A percentile compares a stretch with the other conserved stretches of the same genome.
Conservation (phyloP, 2,797 vertebrate species). For the Myripristis jacobus region DNA sequence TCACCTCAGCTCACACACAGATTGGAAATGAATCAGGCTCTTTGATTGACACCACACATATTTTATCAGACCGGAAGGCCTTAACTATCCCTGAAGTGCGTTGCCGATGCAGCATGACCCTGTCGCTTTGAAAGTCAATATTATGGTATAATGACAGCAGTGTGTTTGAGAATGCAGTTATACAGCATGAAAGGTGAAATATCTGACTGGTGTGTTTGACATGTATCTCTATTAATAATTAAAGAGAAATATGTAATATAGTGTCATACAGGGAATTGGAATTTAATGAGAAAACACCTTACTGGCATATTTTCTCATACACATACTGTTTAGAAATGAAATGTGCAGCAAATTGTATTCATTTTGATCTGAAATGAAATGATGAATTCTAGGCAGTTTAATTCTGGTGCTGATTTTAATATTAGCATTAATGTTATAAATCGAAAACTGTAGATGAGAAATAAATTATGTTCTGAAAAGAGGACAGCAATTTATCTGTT, state of each 20-base stretch:
- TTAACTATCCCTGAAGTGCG: constrained; percentile 40
- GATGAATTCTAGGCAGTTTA: constrained; percentile 19
- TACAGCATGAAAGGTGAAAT: constrained; percentile 32
- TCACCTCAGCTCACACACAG: constrained; percentile 56
- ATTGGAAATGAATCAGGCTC: constrained; percentile 47
- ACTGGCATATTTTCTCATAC: neutral
- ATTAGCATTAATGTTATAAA: constrained; percentile 11
- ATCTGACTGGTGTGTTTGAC: constrained; percentile 6
- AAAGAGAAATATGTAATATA: constrained; percentile 15
- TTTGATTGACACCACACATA: constrained; percentile 67
- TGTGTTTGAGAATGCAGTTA: constrained; percentile 23
- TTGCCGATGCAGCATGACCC: constrained; percentile 20
- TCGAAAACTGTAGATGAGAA: constrained; percentile 18
- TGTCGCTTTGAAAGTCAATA: constrained; percentile 61
- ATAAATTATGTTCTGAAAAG: constrained; percentile 23
- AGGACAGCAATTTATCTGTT: neutral
- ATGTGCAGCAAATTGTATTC: constrained; percentile 13
- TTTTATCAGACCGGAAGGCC: constrained; percentile 52
- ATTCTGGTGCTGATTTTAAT: constrained; percentile 13
- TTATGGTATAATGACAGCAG: constrained; percentile 30
- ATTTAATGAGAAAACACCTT: neutral
- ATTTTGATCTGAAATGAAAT: constrained; percentile 26
- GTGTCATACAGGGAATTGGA: neutral
- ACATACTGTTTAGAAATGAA: constrained; percentile 6
- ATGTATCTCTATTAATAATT: constrained; percentile 44